phyloP scores from a whole-genome alignment of 2,797 vertebrate species.

The Spinus pinus region DNA sequence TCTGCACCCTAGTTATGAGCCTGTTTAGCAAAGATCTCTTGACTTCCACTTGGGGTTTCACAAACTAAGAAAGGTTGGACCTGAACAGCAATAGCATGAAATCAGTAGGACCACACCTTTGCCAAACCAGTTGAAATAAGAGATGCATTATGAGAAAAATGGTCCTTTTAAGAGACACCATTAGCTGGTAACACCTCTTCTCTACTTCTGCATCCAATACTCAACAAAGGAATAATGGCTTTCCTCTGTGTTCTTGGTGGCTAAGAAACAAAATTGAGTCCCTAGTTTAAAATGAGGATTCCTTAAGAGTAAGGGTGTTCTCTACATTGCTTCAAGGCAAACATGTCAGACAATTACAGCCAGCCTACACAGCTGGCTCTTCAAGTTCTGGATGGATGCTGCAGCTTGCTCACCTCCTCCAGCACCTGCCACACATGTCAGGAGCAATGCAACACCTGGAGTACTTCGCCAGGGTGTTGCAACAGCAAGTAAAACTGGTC shows the following conservation, averaged over 20 bases:
- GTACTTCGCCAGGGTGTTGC: background rate
- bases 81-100: background rate
- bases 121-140: background rate
- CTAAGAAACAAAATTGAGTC: background rate
- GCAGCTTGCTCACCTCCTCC: background rate
- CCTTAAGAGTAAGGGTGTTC: background rate
- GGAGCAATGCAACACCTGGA: background rate
- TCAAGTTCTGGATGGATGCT: background rate
- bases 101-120: background rate
- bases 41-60: background rate
- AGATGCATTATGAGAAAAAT: background rate
- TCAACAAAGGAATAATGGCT: background rate
- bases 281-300: background rate
- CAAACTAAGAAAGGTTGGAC: background rate
- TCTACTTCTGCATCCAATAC: background rate
- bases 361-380: slow-evolving; percentile 3
- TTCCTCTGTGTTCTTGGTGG: background rate
- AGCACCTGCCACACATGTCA: background rate
- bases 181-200: background rate
- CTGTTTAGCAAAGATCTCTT: background rate
- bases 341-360: background rate
- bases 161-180: background rate
- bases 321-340: background rate
- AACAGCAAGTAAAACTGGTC: slow-evolving; percentile 9
- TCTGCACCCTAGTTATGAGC: background rate